Evolutionary conservation across 2,113 vertebrate genomes (phyloP), one percentile per base, ranked within the genome.

Genomic region (Neogobius melanostomus): DNA sequence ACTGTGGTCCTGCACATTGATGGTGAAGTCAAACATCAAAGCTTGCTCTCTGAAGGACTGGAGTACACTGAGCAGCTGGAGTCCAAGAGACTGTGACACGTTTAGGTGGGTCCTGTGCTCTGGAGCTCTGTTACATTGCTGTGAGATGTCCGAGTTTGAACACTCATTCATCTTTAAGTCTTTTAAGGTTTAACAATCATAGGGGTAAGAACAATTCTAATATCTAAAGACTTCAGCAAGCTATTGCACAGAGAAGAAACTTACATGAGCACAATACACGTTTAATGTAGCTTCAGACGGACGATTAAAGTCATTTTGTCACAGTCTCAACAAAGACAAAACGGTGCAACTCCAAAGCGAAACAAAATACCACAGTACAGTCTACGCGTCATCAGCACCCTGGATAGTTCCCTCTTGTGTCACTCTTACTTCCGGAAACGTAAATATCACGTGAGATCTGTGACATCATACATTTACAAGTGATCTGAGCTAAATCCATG

Each of bases 1-100:
- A 60, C 81, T 91, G 82, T 93, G 93, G 56, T 92, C 95, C 87
- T 95, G 95, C 71, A 97, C 93, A 16, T 91, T 90, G 79, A 99
- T 95, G 82, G 92, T 94, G 85, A 99, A 99, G 87, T 99, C 97
- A 88, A 97, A 97, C 88, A 98, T 94, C 81, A 91, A 75, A 68
- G 94, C 92, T 80, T 91, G 93, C 77, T 97, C 95, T 87, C 97
- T 92, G 85, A 99, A 96, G 6, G 90, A 94, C 16, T 94, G 93
- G 43, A 99, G 93, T 66, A 96, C 87, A 28, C 82, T 87, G 85
- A 99, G 89, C 68, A 98, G 92, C 91, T 95, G 94, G 81, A 97
- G 93, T 17, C 96, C 96, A 12, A 98, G 96, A 73, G 93, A 92
- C 91, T 97, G 95, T 36, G 93, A 93, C 51, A 93, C 92, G 83